Conservation (phyloP, 2,113 vertebrate species). For the Montifringilla adamsi region DNA sequence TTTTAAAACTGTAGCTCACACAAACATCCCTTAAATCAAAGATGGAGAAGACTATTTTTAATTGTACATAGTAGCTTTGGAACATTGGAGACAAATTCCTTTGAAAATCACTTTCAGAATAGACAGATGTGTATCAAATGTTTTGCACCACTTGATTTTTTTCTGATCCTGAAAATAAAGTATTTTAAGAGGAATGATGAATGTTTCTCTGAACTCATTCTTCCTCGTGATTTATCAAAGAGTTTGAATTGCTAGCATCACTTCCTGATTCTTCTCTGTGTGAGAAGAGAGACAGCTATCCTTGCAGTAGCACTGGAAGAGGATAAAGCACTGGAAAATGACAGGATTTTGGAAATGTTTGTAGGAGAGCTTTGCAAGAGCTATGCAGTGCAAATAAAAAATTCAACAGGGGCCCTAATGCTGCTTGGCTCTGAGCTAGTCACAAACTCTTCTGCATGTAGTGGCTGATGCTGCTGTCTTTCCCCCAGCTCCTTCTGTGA, state of each 20-base stretch:
- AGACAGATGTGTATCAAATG: neutral
- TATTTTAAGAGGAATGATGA: neutral
- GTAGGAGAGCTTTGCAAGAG: neutral
- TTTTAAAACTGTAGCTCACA: slow-evolving; percentile 26
- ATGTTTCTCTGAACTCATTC: neutral
- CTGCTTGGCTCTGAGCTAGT: neutral
- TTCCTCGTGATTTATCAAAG: neutral
- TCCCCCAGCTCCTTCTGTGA: neutral
- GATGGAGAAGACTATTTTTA: neutral
- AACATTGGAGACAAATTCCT: neutral
- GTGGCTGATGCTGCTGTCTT: neutral
- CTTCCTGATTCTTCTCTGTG: neutral
- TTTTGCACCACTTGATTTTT: neutral
- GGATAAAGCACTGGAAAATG: neutral
- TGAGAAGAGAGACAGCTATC: neutral
- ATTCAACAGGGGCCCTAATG: neutral
- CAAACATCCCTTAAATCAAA: slow-evolving; percentile 16
- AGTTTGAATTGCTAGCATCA: neutral
- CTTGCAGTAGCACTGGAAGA: neutral
- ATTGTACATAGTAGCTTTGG: neutral
- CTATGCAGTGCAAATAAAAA: neutral
- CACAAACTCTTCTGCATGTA: neutral
- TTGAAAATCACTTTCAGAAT: neutral
- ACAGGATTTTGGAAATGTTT: neutral
- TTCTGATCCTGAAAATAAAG: neutral